Conservation (phyloP, 2,888 invertebrate genomes). For the Diadegma fenestrale region DNA sequence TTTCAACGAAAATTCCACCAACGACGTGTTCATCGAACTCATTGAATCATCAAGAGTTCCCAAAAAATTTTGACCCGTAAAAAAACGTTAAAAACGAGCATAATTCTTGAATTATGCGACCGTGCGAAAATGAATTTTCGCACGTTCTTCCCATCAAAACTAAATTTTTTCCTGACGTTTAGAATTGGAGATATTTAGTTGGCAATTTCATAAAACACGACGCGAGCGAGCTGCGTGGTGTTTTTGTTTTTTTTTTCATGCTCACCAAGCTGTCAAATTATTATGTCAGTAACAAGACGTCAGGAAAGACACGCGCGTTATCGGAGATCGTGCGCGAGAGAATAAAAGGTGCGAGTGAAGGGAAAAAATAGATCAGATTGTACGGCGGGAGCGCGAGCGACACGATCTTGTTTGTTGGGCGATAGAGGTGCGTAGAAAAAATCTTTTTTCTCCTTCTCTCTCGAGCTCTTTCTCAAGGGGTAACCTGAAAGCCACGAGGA, state of each 20-base stretch:
- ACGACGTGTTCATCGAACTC: not conserved
- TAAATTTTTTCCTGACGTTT: no score
- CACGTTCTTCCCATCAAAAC: no score
- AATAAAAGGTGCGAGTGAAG: constrained; percentile 8
- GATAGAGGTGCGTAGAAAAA: constrained; percentile 36
- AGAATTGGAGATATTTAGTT: no score
- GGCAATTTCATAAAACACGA: no score
- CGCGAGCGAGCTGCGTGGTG: constrained; percentile 40
- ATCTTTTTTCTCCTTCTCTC: constrained; percentile 35
- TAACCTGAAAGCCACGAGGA: constrained; percentile 62
- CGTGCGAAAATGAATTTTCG: no score
- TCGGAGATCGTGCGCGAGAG: constrained; percentile 42
- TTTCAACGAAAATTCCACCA: not conserved
- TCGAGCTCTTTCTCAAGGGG: constrained; percentile 11
- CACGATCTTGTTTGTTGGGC: constrained; percentile 38
- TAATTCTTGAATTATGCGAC: no score
- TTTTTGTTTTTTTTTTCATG: constrained; percentile 37
- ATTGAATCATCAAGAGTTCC: no score
- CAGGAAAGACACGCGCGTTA: constrained; percentile 42
- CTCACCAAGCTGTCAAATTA: constrained; percentile 52
- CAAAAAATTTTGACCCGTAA: no score
- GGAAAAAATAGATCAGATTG: constrained; percentile 26
- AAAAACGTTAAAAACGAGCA: not conserved
- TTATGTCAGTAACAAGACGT: constrained; percentile 57
- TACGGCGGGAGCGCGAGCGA: constrained; percentile 13